Evolutionary conservation across 2,888 invertebrate species (phyloP).

Genomic region (Andricus curvator): DNA sequence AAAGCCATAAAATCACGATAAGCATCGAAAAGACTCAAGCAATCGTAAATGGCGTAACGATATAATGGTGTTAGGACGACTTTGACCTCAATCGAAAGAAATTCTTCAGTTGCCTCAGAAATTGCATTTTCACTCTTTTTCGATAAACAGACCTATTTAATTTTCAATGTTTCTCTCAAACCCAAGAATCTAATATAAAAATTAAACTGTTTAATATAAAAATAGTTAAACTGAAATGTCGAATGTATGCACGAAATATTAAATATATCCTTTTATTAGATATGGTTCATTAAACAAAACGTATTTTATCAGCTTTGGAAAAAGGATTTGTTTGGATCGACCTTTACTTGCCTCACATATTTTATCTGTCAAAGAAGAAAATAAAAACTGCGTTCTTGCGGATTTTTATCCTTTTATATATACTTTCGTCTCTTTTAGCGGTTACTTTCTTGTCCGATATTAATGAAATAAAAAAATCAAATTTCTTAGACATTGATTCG

Average conservation of each 20-base stretch:
- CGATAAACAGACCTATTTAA: background rate
- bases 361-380: constrained; percentile 3
- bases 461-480: background rate
- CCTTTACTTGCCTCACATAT: background rate
- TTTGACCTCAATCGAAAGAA: constrained; percentile 27
- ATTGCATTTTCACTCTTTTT: constrained; percentile 1
- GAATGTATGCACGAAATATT: background rate
- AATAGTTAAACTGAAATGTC: background rate
- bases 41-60: constrained; percentile 29
- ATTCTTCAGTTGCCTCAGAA: constrained; percentile 10
- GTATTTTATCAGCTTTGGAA: background rate
- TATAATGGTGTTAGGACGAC: constrained; percentile 9
- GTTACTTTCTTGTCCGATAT: background rate
- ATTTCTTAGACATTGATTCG: background rate
- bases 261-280: background rate
- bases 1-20: constrained; percentile 24
- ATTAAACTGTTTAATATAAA: background rate
- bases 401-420: background rate
- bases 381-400: background rate
- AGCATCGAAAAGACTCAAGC: constrained; percentile 8
- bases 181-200: background rate
- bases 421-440: background rate
- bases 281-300: constrained; percentile 7
- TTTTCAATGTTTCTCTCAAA: background rate
- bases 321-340: constrained; percentile 14